Conservation (phyloP, 35 echinoderm and acorn worm genomes). For the Diadema setosum region DNA sequence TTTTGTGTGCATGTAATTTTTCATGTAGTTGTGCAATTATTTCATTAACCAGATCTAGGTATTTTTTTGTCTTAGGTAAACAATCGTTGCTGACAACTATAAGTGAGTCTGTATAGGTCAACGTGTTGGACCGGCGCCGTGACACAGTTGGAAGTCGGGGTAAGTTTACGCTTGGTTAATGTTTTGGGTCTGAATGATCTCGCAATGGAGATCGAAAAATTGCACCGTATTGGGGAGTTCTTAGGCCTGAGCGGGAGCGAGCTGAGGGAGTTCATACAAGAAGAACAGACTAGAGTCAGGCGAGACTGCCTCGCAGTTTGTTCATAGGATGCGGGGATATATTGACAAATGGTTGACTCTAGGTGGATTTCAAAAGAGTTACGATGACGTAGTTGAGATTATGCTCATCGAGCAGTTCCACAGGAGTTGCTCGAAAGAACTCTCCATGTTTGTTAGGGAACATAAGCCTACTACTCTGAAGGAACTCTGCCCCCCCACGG, state of each 20-base stretch:
- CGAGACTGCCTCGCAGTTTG: constrained; percentile 52
- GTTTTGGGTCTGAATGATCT: too few relatives aligned
- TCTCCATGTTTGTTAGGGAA: constrained; percentile 61
- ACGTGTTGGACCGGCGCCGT: too few relatives aligned
- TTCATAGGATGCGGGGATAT: constrained; percentile 34
- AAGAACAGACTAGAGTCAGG: not conserved
- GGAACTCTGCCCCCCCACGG: too few relatives aligned
- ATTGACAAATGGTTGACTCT: constrained; percentile 55
- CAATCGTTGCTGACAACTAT: too few relatives aligned
- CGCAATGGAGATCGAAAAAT: too few relatives aligned
- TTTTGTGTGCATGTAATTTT: too few relatives aligned
- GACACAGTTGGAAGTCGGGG: too few relatives aligned
- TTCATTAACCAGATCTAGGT: too few relatives aligned
- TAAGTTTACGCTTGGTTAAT: too few relatives aligned
- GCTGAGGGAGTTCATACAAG: not conserved
- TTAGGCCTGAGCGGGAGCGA: not conserved
- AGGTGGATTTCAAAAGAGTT: not conserved
- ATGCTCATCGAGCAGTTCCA: constrained; percentile 56
- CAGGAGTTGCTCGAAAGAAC: not conserved
- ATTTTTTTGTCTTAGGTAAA: too few relatives aligned
- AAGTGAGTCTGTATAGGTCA: too few relatives aligned
- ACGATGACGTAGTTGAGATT: constrained; percentile 39
- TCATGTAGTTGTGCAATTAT: too few relatives aligned
- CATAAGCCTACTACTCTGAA: constrained; percentile 9
- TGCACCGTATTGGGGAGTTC: not conserved